Evolutionary conservation across 2,888 invertebrate species (phyloP), one percentile per base, ranked within the genome.

Genomic region (Eustalomyia histrio): DNA sequence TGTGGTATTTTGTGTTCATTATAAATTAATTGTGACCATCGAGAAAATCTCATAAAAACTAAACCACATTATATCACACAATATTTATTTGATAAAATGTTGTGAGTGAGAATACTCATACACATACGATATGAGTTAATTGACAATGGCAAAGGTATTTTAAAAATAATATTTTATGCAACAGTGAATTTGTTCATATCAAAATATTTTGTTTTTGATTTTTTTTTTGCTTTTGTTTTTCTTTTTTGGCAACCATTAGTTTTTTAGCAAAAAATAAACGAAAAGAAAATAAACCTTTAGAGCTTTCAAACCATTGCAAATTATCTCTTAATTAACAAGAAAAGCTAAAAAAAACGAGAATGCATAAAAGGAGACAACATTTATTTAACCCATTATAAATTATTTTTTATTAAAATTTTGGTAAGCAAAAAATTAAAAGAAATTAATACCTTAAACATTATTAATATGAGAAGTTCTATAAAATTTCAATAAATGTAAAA

Each of bases 121-220:
- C n/a, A 21, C 29, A 29, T 29, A 29, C 29, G 29, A 2, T 73
- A 17, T 16, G 33, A 72, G 16, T 63, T 72, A 76, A 80, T 76
- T 80, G 80, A 72, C 80, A 80, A 47, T 58, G 63, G 75, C 80
- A 80, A 58, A 80, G 67, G 80, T 68, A 76, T 72, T 55, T 67
- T 55, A 21, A 18, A 63, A 68, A 57, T 68, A 18, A 55, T 67
- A 64, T 72, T 78, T 73, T 18, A 63, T 63, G 72, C 55, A 55
- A 58, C 52, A 71, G 24, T 64, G 57, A 71, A 65, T 65, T 58
- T 58, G n/a, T 24, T 68, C 17, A 21, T 8, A 35, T 35, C n/a
- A n/a, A 12, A 17, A 68, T 29, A 68, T 47, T 29, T n/a, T 18
- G 16, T 60, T 35, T 60, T 7, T 58, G 8, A 14, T 16, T 60